These are phyloP conservation scores for Sinohyriopsis cumingii DNA, from an alignment of 2,888 invertebrate species.

Conservation along the genomic window DNA sequence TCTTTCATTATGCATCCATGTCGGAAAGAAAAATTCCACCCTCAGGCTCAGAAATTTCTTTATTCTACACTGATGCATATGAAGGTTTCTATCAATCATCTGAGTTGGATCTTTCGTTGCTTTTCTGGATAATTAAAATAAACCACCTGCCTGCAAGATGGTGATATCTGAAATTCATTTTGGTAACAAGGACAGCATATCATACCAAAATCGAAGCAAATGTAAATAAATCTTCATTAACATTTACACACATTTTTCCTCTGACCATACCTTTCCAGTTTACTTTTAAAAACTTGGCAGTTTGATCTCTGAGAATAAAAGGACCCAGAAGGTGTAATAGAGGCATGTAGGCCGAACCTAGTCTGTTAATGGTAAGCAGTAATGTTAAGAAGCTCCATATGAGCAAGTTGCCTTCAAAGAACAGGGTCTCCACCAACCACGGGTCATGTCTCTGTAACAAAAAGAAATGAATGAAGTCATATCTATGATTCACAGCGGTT, in stretches of 20 bases:
- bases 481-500: not conserved
- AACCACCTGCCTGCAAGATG: no score
- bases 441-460: constrained; percentile 35
- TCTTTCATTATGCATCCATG: no score
- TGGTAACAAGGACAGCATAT: no score
- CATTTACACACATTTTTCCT: not conserved
- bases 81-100: no score
- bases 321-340: constrained; percentile 78
- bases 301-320: constrained; percentile 74
- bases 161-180: no score
- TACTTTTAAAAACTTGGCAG: constrained; percentile 73
- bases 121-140: no score
- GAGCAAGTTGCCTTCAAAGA: constrained; percentile 72
- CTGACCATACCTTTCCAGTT: constrained; percentile 73
- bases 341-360: constrained; percentile 78
- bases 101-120: no score
- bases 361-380: constrained; percentile 75
- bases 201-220: no score
- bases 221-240: no score
- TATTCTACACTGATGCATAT: no score
- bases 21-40: no score
- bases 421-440: constrained; percentile 69
- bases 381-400: constrained; percentile 77
- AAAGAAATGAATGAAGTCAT: not conserved
- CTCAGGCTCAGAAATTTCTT: no score